Base-by-base conservation (phyloP, 92 coral and sea anemone genomes). In the Phymanthus crucifer region DNA sequence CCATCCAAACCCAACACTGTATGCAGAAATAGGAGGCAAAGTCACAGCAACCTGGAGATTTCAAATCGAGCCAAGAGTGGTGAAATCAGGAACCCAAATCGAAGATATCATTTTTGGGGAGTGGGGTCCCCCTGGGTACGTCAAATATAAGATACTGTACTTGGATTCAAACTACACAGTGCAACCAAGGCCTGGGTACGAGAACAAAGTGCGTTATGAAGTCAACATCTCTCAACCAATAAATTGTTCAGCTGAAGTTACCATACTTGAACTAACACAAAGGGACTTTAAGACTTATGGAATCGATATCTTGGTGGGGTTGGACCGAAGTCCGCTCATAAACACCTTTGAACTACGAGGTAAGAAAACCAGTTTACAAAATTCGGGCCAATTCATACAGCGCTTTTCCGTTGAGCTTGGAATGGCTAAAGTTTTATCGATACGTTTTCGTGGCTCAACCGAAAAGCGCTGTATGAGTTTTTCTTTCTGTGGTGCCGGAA, bases 231-330 rank as follows among this genome's bases (percentile, higher is more conserved):
- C 76, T 27, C 5, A 27, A 0, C 43, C 58, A 40, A 32, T 8
- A 19, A 29, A n/a, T 58, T 72, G 76, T 40, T 27, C 34, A 18
- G 52, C 32, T 72, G 29, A 43, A 34, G 33, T 72, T 13, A 72
- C 61, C 16, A 14, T 72, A 46, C 50, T 7, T 32, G 24, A 72
- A 4, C 76, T 72, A 13, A 72, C 58, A 24, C 33, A 5, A 35
- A 24, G 16, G 1, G 76, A 72, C 35, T 72, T 72, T 35, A 72
- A 72, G 76, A 14, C 3, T 7, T 72, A 72, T 40, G 76, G 76
- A 1, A 40, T 72, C 76, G 23, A 27, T 37, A 72, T 72, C 10
- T 72, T 72, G 18, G 17, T 72, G 32, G 52, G 50, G 24, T 27
- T 46, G 34, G 17, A 72, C 34, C 17, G 46, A 17, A 27, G 23